These are phyloP conservation scores for Clunio marinus DNA, from an alignment of 2,888 invertebrate species.

Conservation along the genomic window DNA sequence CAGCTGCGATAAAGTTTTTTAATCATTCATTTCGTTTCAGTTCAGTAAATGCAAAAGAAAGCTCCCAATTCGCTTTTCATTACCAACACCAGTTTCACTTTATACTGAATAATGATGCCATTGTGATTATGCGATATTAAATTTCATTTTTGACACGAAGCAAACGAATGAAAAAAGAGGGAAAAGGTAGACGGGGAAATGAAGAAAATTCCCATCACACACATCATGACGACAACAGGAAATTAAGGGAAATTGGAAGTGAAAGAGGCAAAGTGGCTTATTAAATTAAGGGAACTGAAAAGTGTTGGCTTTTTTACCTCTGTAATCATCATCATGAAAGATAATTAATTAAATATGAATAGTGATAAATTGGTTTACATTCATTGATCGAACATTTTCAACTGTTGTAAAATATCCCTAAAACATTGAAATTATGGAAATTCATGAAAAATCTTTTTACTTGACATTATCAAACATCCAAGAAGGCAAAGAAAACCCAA, in stretches of 20 bases:
- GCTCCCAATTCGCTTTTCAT: background rate
- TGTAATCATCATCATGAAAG: constrained; percentile 8
- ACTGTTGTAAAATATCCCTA: background rate
- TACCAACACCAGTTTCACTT: background rate
- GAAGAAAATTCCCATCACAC: constrained; percentile 27
- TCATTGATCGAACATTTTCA: constrained; percentile 16
- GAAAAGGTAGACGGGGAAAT: background rate
- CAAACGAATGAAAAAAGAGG: background rate
- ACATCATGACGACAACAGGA: constrained; percentile 28
- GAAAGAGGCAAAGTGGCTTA: constrained; percentile 14
- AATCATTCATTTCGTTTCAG: background rate
- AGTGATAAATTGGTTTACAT: constrained; percentile 34
- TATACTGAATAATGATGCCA: background rate
- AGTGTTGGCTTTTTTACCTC: background rate
- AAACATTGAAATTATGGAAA: constrained; percentile 29
- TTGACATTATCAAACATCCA: constrained; percentile 6
- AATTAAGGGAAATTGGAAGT: constrained; percentile 38
- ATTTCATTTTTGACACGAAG: constrained; percentile 27
- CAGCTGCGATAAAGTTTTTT: no score
- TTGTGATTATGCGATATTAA: constrained; percentile 19
- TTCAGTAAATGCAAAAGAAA: no score
- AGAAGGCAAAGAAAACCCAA: background rate
- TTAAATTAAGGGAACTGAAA: constrained; percentile 32
- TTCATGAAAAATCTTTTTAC: background rate
- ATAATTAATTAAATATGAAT: constrained; percentile 27